Conservation (phyloP, 1,140 invertebrate genomes). For the Diplogasteroides magnus region DNA sequence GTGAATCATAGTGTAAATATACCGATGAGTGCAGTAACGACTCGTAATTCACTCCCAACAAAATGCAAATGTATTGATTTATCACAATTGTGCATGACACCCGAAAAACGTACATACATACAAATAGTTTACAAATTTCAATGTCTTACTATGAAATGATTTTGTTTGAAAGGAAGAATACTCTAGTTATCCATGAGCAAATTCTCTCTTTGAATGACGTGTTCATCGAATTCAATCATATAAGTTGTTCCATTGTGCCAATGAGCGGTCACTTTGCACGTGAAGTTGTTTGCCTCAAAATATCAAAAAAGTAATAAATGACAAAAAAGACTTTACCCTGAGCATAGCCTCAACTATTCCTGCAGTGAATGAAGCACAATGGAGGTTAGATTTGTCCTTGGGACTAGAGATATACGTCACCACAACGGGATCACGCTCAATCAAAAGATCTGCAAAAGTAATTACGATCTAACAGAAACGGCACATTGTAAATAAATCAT, state of each 20-base stretch:
- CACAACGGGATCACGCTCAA: conserved; percentile 92
- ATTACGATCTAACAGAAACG: conserved; percentile 5
- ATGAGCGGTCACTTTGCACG: conserved; percentile 65
- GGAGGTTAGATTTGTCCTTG: conserved; percentile 90
- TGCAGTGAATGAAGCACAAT: conserved; percentile 95
- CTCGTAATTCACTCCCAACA: no score
- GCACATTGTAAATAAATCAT: conserved; percentile 31
- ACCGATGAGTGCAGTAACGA: no score
- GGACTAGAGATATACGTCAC: conserved; percentile 96
- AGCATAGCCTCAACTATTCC: conserved; percentile 94
- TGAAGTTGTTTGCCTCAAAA: conserved; percentile 52
- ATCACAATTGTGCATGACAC: no score
- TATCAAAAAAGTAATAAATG: no score
- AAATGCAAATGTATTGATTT: no score
- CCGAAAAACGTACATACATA: no score
- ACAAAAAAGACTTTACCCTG: conserved; percentile 64
- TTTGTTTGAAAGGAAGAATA: no score
- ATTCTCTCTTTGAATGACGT: conserved; percentile 84
- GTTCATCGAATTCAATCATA: conserved; percentile 96
- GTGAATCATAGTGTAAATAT: no score
- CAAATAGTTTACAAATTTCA: no score
- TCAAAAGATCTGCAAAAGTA: conserved; percentile 73
- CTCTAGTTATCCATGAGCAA: conserved; percentile 71
- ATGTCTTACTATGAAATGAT: no score
- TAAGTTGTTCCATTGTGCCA: conserved; percentile 99